Evolutionary conservation across 2,797 vertebrate genomes (phyloP).

Genomic region (Gorsachius magnificus): DNA sequence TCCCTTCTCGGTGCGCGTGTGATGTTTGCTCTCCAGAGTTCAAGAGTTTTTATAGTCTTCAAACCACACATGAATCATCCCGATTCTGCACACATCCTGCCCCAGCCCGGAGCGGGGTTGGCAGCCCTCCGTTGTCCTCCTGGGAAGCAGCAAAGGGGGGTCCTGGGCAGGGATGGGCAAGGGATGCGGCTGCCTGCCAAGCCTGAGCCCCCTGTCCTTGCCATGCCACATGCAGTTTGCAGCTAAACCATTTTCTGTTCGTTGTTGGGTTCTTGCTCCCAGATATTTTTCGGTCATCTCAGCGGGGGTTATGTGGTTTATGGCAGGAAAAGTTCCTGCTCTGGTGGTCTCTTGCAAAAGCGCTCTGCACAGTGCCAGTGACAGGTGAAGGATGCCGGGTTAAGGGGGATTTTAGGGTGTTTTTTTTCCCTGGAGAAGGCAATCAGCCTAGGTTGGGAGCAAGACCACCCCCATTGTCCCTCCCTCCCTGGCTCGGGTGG

Average conservation of each 20-base stretch:
- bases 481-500: neutral
- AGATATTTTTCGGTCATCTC: neutral
- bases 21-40: neutral
- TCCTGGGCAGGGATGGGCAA: neutral
- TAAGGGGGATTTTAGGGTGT: accelerated
- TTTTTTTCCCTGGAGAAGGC: neutral
- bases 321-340: neutral
- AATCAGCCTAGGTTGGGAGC: accelerated
- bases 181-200: accelerated
- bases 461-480: neutral
- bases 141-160: neutral
- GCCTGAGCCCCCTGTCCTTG: neutral
- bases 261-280: neutral
- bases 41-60: neutral
- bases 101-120: neutral
- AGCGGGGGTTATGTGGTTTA: neutral
- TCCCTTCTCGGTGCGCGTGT: accelerated
- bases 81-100: accelerated
- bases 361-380: neutral
- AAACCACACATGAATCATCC: neutral
- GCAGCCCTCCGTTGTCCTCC: neutral
- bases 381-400: neutral
- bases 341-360: neutral
- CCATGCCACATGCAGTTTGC: neutral
- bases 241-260: neutral